Percentiles rank a stretch among this genome's conserved stretches.
These are phyloP conservation scores for Pristiophorus japonicus DNA, from an alignment of 2,113 vertebrate species.

Conservation along the genomic window DNA sequence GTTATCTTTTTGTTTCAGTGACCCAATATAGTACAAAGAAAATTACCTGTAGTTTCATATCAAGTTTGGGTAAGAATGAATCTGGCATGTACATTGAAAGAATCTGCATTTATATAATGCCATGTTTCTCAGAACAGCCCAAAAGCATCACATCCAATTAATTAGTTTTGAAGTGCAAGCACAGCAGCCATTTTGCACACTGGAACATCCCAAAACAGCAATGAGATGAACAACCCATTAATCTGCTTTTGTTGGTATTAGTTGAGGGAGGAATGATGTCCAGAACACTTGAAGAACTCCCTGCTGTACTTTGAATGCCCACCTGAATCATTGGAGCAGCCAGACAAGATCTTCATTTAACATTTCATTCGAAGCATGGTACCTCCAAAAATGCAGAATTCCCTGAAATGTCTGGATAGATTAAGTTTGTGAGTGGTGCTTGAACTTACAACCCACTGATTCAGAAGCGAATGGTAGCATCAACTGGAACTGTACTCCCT, in stretches of 20 bases:
- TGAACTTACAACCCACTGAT: neutral
- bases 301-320: neutral
- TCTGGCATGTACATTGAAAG: neutral
- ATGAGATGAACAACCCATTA: neutral
- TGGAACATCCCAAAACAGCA: neutral
- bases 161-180: neutral
- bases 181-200: neutral
- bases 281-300: neutral
- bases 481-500: neutral
- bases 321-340: neutral
- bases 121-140: neutral
- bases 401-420: neutral
- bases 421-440: neutral
- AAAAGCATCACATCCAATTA: neutral
- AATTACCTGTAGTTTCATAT: neutral
- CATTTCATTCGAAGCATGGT: neutral
- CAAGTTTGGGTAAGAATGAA: neutral
- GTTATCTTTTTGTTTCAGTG: neutral
- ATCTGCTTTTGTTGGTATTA: neutral
- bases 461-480: neutral
- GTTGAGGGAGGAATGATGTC: neutral
- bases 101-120: neutral
- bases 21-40: neutral
- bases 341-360: neutral
- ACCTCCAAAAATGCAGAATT: neutral